Evolutionary conservation across 2,797 vertebrate genomes (phyloP).

Genomic region (Mormyrops boulengeri): DNA sequence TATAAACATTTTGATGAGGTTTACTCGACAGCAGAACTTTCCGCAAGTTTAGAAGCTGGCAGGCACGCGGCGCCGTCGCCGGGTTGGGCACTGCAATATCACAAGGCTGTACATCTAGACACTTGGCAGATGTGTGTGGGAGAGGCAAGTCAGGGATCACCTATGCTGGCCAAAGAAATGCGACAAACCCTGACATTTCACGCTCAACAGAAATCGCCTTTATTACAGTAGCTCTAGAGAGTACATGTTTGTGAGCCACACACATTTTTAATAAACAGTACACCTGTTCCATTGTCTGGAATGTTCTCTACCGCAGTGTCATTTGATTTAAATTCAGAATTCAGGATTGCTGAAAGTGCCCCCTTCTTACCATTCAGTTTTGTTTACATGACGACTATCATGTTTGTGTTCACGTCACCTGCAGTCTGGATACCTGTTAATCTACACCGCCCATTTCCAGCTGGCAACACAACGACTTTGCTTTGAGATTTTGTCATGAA

Average conservation of each 20-base stretch:
- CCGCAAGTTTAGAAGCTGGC: not conserved
- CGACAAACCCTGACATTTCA: not conserved
- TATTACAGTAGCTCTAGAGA: not conserved
- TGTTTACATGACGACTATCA: not conserved
- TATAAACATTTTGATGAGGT: not conserved
- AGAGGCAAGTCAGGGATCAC: not conserved
- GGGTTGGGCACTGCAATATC: not conserved
- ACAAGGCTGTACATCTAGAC: not conserved
- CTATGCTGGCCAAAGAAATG: not conserved
- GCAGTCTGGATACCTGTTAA: slow-evolving; percentile 42
- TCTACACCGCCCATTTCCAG: slow-evolving; percentile 43
- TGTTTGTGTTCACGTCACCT: slow-evolving; percentile 41
- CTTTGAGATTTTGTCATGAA: slow-evolving; percentile 50
- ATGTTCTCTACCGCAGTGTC: slow-evolving; percentile 26
- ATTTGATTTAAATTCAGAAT: slow-evolving; percentile 33
- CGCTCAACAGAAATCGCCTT: not conserved
- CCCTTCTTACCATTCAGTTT: not conserved
- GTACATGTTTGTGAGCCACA: not conserved
- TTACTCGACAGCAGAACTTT: slow-evolving; percentile 14
- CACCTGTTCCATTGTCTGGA: not conserved
- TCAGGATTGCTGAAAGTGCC: not conserved
- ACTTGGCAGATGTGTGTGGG: not conserved
- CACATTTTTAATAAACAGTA: not conserved
- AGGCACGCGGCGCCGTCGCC: not conserved
- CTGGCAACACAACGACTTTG: slow-evolving; percentile 48